Percentiles rank a stretch among this genome's conserved stretches.
Conservation (phyloP, 2,888 invertebrate genomes). For the Tortricodes alternella region DNA sequence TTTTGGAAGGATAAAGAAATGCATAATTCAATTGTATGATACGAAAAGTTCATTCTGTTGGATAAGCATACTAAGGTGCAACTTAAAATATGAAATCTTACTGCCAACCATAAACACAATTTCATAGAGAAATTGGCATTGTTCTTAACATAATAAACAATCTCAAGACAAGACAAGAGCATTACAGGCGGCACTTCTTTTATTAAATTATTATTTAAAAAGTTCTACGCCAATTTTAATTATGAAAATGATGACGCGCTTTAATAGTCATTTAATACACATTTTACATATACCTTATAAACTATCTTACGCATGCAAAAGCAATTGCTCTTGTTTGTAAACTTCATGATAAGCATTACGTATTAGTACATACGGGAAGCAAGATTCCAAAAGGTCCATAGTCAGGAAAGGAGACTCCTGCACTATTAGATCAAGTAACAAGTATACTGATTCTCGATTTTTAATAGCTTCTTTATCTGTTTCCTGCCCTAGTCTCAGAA, state of each 20-base stretch:
- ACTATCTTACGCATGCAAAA: constrained; percentile 68
- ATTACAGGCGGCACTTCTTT: constrained; percentile 32
- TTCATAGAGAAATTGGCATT: neutral
- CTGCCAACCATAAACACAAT: neutral
- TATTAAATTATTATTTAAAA: constrained; percentile 33
- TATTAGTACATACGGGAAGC: constrained; percentile 99
- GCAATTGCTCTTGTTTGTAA: constrained; percentile 92
- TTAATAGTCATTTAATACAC: constrained; percentile 28
- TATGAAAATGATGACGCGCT: constrained; percentile 27
- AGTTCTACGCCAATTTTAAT: constrained; percentile 35
- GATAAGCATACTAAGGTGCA: too few species aligned
- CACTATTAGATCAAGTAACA: constrained; percentile 97
- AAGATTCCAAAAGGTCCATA: constrained; percentile 99
- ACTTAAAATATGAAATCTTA: neutral
- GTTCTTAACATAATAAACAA: constrained; percentile 11
- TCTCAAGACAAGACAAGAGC: constrained; percentile 32
- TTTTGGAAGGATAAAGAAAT: too few species aligned
- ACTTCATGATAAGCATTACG: constrained; percentile 99
- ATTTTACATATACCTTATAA: constrained; percentile 31
- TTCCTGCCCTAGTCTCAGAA: constrained; percentile 96
- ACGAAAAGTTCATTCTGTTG: too few species aligned
- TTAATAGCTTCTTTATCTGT: constrained; percentile 96
- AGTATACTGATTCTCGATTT: constrained; percentile 98
- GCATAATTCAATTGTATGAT: too few species aligned
- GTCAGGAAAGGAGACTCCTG: constrained; percentile 99